Evolutionary conservation across 2,888 invertebrate genomes (phyloP).

Genomic region (Peribatodes rhomboidaria): DNA sequence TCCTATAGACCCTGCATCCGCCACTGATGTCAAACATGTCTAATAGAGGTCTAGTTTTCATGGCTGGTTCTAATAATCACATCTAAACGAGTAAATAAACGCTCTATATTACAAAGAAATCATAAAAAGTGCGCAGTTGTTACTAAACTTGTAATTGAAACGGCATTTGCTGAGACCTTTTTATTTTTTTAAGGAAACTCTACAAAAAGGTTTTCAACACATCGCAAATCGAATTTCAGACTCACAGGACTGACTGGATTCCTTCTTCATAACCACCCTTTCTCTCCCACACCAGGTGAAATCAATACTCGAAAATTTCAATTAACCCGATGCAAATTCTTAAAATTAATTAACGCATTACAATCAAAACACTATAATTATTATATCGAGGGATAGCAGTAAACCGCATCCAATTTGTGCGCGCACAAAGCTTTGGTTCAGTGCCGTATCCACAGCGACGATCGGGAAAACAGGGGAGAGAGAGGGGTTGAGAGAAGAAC

Average conservation of each 20-base stretch:
- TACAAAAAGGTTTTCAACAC: not conserved
- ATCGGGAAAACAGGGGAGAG: slow-evolving; percentile 42
- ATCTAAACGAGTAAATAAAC: not conserved
- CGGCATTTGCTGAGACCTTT: not conserved
- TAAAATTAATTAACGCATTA: slow-evolving; percentile 8
- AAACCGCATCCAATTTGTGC: slow-evolving; percentile 68
- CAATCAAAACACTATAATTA: slow-evolving; percentile 13
- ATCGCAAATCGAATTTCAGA: not conserved
- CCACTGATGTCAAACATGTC: not conserved
- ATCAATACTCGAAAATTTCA: not conserved
- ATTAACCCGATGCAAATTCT: slow-evolving; percentile 1
- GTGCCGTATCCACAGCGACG: slow-evolving; percentile 71
- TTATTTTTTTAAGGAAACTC: not conserved
- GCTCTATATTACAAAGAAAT: not conserved
- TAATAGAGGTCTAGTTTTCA: slow-evolving; percentile 1
- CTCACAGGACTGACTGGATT: no score
- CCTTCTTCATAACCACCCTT: no score
- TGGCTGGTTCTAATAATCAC: not conserved
- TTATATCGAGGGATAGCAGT: no score
- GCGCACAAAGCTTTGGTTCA: slow-evolving; percentile 55
- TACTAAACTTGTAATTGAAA: not conserved
- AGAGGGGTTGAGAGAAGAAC: slow-evolving; percentile 28
- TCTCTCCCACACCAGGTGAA: not conserved
- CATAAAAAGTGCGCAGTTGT: not conserved
- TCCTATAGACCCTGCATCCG: no score